Conservation (phyloP, 2,797 vertebrate genomes). For the Alca torda region DNA sequence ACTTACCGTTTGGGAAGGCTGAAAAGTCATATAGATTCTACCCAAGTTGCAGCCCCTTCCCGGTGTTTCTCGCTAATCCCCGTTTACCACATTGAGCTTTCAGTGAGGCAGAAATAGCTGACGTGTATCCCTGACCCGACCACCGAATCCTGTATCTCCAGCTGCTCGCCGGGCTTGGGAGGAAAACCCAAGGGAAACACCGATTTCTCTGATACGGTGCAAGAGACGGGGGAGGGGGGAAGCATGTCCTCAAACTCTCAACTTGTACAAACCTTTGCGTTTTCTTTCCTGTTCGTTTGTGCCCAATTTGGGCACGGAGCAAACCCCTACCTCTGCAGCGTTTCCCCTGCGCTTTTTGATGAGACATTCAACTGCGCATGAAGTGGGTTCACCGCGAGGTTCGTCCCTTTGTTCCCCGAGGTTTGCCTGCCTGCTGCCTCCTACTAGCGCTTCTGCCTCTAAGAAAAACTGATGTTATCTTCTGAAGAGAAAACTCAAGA, state of each 20-base stretch:
- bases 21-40: not conserved
- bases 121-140: not conserved
- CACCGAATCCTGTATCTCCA: not conserved
- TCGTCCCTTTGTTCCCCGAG: constrained; percentile 38
- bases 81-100: not conserved
- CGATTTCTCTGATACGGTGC: not conserved
- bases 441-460: not conserved
- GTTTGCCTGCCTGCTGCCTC: constrained; percentile 36
- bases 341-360: not conserved
- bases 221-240: not conserved
- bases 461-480: constrained; percentile 55
- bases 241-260: not conserved
- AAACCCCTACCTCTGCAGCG: not conserved
- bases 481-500: not conserved
- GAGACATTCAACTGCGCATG: not conserved
- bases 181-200: not conserved
- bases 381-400: not conserved
- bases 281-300: not conserved
- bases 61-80: not conserved
- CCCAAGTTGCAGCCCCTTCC: not conserved
- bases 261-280: not conserved
- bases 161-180: not conserved
- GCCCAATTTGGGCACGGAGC: not conserved
- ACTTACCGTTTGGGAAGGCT: not conserved
- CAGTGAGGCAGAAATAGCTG: not conserved